A percentile compares a stretch with the other conserved stretches of the same genome.
Evolutionary conservation across 2,888 invertebrate species (phyloP).

Genomic region (Drosophila setosimentum): DNA sequence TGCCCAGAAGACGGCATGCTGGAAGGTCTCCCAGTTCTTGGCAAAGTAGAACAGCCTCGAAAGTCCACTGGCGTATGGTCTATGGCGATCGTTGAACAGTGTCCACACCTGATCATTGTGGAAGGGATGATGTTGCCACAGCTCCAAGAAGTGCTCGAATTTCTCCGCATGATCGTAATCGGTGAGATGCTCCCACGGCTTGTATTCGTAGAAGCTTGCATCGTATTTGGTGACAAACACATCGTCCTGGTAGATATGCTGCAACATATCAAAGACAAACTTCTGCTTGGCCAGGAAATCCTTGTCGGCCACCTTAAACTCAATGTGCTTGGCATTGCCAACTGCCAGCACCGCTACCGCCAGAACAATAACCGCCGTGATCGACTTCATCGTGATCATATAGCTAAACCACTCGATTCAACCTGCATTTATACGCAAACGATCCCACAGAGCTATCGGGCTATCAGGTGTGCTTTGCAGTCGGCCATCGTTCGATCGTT

Average conservation of each 20-base stretch:
- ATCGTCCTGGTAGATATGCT: conserved; percentile 88
- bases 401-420: conserved; percentile 34
- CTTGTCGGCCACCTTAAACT: conserved; percentile 86
- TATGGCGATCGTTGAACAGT: conserved; percentile 76
- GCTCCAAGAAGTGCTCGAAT: conserved; percentile 87
- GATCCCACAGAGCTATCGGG: conserved; percentile 1
- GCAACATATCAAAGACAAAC: conserved; percentile 86
- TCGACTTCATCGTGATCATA: conserved; percentile 82
- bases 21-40: conserved; percentile 91
- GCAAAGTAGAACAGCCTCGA: conserved; percentile 89
- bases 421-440: conserved; percentile 50
- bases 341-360: conserved; percentile 73
- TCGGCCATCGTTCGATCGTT: conserved; percentile 31
- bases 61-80: conserved; percentile 87
- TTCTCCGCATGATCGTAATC: conserved; percentile 87
- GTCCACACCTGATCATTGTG: conserved; percentile 80
- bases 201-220: conserved; percentile 86
- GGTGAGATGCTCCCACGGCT: conserved; percentile 87
- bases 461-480: conserved; percentile 11
- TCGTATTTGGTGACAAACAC: conserved; percentile 83
- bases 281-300: conserved; percentile 86
- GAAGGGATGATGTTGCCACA: conserved; percentile 86
- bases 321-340: conserved; percentile 71
- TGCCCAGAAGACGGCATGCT: conserved; percentile 89
- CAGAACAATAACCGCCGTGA: conserved; percentile 77